Base-by-base conservation (phyloP, 2,797 vertebrate genomes). In the Manis crassicaudata region DNA sequence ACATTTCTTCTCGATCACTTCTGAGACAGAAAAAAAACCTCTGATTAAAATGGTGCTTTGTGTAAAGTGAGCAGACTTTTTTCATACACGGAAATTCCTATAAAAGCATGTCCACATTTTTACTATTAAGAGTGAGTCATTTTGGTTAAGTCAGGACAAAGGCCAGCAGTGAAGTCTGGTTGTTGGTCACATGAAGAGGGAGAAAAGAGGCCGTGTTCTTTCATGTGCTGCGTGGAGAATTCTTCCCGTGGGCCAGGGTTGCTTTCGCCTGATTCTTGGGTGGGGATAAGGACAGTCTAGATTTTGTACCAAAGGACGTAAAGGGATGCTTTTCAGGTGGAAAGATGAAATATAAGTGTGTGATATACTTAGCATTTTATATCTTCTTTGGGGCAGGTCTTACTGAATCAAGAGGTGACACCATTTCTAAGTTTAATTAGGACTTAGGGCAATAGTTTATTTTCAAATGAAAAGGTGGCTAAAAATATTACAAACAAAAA, bases 381-480 rank as follows among this genome's bases (percentile, higher is more conserved):
- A 13, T 58, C 81, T 96, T 63, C 92, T 82, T 43, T 77, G 46
- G 63, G 35, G 32, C 23, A 43, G 11, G 29, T 87, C 58, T 63
- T 52, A 54, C 2, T 89, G 40, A 80, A 89, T 62, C 40, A 46
- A 65, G 82, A 84, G 27, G 43, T 46, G 16, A 16, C 32, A 82
- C 21, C 50, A 62, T 96, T 65, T 73, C 17, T 84, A 40, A 62
- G 23, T 92, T 96, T 67, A 88, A 68, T 87, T 72, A 37, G 32
- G 43, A 62, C 84, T 92, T 88, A 50, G 76, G 76, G 46, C 85
- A 92, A 68, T 80, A 17, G 43, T 73, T 95, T 88, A 7, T 92
- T 93, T 97, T 93, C 77, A 89, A n/a, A 73, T 87, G 40, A 86
- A 88, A 94, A 80, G 21, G 2, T 75, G 16, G 11, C 27, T 85